Evolutionary conservation across 2,797 vertebrate species (phyloP).

Genomic region (Microctenopoma lineatum): DNA sequence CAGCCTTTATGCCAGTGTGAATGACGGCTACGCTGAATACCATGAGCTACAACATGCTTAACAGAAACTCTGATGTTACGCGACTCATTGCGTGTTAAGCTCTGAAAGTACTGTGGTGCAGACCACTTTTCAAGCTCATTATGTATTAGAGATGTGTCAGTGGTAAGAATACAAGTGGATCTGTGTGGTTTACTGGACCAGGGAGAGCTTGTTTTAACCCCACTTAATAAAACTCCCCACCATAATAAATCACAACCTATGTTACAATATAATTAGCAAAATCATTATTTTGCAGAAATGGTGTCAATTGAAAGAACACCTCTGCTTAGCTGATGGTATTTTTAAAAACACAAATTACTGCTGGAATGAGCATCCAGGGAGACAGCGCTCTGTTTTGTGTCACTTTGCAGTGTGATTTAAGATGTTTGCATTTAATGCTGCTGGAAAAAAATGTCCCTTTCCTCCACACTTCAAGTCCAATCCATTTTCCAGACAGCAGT

Average conservation of each 20-base stretch:
- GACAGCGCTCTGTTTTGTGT: constrained; percentile 9
- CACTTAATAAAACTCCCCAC: constrained; percentile 17
- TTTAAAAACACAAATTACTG: constrained; percentile 20
- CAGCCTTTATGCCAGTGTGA: neutral
- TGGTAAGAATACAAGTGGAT: constrained; percentile 10
- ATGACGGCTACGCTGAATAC: neutral
- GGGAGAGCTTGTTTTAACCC: constrained; percentile 11
- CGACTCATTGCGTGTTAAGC: neutral
- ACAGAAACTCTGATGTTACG: neutral
- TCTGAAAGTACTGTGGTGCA: neutral
- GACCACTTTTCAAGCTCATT: constrained; percentile 41
- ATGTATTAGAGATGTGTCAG: constrained; percentile 32
- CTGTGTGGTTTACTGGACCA: constrained; percentile 4
- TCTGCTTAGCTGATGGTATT: constrained; percentile 4
- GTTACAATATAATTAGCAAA: neutral
- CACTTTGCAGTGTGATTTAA: constrained; percentile 8
- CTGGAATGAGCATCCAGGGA: constrained; percentile 3
- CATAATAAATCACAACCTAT: constrained; percentile 15
- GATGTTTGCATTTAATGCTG: constrained; percentile 30
- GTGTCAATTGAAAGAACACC: constrained; percentile 9
- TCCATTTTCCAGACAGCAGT: constrained; percentile 24
- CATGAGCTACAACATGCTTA: neutral
- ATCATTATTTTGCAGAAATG: constrained; percentile 32
- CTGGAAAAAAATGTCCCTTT: neutral
- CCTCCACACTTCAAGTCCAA: constrained; percentile 20